phyloP scores from a whole-genome alignment of 2,888 invertebrate genomes.

The Drosophila lutescens region DNA sequence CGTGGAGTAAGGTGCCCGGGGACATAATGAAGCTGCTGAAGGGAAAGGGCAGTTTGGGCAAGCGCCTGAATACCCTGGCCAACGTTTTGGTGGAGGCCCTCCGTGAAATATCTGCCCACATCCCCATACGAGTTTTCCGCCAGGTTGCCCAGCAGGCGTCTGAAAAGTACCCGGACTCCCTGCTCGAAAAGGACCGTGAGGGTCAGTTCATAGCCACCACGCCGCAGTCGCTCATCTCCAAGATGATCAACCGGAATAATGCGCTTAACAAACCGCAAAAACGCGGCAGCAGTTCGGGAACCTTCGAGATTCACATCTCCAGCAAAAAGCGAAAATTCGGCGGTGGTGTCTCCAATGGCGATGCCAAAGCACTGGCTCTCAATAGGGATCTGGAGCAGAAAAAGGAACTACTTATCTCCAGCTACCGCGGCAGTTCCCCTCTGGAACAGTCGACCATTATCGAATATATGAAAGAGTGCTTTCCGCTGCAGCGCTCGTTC shows the following conservation, averaged over 20 bases:
- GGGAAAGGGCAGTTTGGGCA: slow-evolving; percentile 61
- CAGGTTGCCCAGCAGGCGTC: slow-evolving; percentile 74
- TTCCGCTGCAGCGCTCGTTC: slow-evolving; percentile 68
- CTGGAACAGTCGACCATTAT: slow-evolving; percentile 54
- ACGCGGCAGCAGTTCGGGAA: slow-evolving; percentile 60
- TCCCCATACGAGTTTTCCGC: slow-evolving; percentile 67
- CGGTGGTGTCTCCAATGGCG: slow-evolving; percentile 56
- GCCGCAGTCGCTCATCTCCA: slow-evolving; percentile 72
- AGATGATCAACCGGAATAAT: slow-evolving; percentile 73
- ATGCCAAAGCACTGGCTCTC: slow-evolving; percentile 48
- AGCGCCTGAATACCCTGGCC: slow-evolving; percentile 67
- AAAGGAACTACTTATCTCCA: slow-evolving; percentile 62
- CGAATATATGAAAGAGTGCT: slow-evolving; percentile 74
- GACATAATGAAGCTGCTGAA: slow-evolving; percentile 71
- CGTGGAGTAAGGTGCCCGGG: slow-evolving; percentile 69
- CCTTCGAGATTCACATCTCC: slow-evolving; percentile 59
- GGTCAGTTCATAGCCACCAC: slow-evolving; percentile 71
- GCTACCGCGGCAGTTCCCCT: slow-evolving; percentile 60
- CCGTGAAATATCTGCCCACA: slow-evolving; percentile 66
- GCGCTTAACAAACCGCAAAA: slow-evolving; percentile 69
- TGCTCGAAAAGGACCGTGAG: slow-evolving; percentile 74
- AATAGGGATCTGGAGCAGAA: slow-evolving; percentile 71
- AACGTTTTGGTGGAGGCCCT: slow-evolving; percentile 67
- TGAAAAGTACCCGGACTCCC: slow-evolving; percentile 69
- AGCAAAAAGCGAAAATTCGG: slow-evolving; percentile 63